A percentile compares a stretch with the other conserved stretches of the same genome.
phyloP scores from a whole-genome alignment of 2,113 vertebrate genomes.

The Chionis minor region DNA sequence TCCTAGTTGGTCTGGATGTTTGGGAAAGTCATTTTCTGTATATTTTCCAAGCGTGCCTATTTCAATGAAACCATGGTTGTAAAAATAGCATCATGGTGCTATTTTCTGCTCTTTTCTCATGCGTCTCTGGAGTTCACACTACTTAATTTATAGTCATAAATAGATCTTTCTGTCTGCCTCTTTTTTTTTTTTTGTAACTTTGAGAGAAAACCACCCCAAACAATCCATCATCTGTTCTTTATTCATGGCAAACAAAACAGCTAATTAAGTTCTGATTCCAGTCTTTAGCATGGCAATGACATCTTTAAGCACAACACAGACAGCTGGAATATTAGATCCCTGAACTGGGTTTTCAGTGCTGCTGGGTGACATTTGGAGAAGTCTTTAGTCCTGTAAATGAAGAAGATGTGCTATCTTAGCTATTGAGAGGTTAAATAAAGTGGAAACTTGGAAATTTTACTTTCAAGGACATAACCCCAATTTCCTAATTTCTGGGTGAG shows the following conservation, averaged over 20 bases:
- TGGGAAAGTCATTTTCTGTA: not conserved
- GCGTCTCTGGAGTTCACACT: not conserved
- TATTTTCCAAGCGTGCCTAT: not conserved
- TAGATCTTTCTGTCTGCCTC: not conserved
- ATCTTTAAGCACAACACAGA: not conserved
- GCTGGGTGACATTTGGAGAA: not conserved
- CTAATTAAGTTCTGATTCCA: not conserved
- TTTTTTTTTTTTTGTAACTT: not conserved
- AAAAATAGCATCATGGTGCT: not conserved
- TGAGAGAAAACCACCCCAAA: not conserved
- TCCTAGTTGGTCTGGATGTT: not conserved
- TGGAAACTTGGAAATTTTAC: not conserved
- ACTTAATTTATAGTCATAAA: not conserved
- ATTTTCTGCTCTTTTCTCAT: not conserved
- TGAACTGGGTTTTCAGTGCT: not conserved
- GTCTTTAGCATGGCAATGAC: not conserved
- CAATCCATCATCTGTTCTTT: not conserved
- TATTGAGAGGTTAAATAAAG: not conserved
- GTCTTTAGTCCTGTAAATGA: not conserved
- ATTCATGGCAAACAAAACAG: not conserved
- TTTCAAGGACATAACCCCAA: not conserved
- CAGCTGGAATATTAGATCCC: not conserved
- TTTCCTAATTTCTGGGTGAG: not conserved
- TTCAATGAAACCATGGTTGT: not conserved
- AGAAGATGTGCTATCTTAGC: not conserved